phyloP scores from a whole-genome alignment of 2,797 vertebrate genomes.

The Dryobates pubescens region DNA sequence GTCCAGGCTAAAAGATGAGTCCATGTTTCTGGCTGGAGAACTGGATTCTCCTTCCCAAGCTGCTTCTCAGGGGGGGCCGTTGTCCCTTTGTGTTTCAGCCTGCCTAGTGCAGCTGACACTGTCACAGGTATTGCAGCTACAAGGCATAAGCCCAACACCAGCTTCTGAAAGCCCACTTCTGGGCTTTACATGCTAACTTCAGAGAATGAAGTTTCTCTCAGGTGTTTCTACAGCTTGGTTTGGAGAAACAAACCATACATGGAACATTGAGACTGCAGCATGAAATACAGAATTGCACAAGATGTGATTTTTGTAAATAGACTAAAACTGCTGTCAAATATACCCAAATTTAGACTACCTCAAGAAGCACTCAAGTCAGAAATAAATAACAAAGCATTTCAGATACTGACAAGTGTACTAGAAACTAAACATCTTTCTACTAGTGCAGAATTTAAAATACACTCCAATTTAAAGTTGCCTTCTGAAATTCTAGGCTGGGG shows the following conservation, averaged over 20 bases:
- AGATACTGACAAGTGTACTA: slow-evolving; percentile 54
- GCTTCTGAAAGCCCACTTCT: neutral
- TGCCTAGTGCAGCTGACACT: neutral
- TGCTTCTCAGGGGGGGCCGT: neutral
- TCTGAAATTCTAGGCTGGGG: neutral
- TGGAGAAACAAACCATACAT: slow-evolving; percentile 8
- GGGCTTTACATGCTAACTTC: neutral
- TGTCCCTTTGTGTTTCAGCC: neutral
- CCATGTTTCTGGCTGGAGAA: neutral
- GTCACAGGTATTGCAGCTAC: neutral
- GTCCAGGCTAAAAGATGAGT: neutral
- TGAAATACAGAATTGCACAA: slow-evolving; percentile 54
- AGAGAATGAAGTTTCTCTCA: neutral
- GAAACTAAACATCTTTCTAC: slow-evolving; percentile 22
- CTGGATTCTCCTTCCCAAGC: neutral
- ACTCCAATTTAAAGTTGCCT: slow-evolving; percentile 59
- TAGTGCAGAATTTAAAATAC: slow-evolving; percentile 55
- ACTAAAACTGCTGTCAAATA: slow-evolving; percentile 60
- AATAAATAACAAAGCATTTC: slow-evolving; percentile 71
- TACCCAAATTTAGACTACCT: slow-evolving; percentile 53
- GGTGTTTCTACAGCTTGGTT: neutral
- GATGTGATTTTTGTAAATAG: slow-evolving; percentile 43
- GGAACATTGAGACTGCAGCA: slow-evolving; percentile 35
- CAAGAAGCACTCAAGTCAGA: slow-evolving; percentile 56
- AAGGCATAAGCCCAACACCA: neutral